Percentiles rank a stretch among this genome's conserved stretches.
Conservation (phyloP, 2,113 vertebrate species). For the Oreotrochilus melanogaster region DNA sequence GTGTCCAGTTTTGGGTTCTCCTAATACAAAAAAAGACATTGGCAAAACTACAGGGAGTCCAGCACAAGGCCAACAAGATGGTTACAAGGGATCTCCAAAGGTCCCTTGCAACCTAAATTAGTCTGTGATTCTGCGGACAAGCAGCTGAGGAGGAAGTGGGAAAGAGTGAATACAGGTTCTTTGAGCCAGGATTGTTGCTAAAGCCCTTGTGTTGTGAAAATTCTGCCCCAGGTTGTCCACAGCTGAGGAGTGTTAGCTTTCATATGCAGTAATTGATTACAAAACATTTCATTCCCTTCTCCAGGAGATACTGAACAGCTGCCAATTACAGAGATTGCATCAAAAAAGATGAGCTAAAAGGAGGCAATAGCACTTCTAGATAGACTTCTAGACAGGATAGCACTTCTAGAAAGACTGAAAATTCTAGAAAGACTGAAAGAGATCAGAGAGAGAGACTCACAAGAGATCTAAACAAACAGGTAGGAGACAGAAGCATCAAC, state of each 20-base stretch:
- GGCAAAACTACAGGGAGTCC: neutral
- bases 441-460: too few species aligned
- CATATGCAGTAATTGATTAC: neutral
- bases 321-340: neutral
- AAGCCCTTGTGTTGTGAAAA: constrained; percentile 7
- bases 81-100: neutral
- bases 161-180: neutral
- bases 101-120: neutral
- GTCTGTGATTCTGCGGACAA: neutral
- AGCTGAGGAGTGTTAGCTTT: neutral
- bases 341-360: neutral
- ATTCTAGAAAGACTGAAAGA: too few species aligned
- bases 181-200: neutral
- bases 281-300: constrained; percentile 16
- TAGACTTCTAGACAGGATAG: neutral
- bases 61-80: neutral
- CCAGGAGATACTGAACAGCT: neutral
- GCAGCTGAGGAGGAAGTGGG: constrained; percentile 17
- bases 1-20: neutral
- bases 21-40: neutral
- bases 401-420: neutral
- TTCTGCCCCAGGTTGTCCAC: neutral
- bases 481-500: neutral
- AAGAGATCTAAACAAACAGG: neutral
- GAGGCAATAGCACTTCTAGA: neutral